A percentile compares a stretch with the other conserved stretches of the same genome.
These are phyloP conservation scores for Peromyscus aztecus DNA, from an alignment of 2,797 vertebrate genomes.

Conservation along the genomic window DNA sequence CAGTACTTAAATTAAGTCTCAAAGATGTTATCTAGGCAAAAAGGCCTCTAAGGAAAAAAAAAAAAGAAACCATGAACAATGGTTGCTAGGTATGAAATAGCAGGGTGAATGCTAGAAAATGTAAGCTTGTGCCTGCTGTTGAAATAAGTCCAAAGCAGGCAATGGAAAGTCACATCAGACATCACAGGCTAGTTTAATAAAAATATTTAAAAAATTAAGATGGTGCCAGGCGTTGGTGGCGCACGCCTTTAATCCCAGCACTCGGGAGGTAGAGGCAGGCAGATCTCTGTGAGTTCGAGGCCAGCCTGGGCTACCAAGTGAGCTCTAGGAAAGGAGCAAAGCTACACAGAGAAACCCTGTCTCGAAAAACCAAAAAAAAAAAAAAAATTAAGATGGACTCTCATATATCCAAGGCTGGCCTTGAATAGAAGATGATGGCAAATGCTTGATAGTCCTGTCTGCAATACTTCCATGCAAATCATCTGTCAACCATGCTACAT, in stretches of 20 bases:
- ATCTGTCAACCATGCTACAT: background rate
- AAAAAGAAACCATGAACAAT: background rate
- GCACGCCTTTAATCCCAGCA: no score
- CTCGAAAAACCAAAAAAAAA: no score
- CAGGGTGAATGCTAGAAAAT: background rate
- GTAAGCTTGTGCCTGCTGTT: background rate
- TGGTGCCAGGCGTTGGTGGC: no score
- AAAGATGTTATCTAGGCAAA: background rate
- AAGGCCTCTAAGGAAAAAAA: background rate
- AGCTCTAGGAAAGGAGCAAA: no score
- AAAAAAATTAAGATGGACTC: background rate
- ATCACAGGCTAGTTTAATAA: background rate
- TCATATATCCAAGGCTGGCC: background rate
- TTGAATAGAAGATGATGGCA: background rate
- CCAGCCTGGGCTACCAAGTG: no score
- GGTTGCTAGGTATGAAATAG: background rate
- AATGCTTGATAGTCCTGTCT: background rate
- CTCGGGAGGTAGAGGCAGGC: no score
- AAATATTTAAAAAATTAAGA: background rate
- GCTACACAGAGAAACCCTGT: no score
- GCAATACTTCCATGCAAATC: background rate
- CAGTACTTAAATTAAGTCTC: background rate
- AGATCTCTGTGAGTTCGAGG: no score
- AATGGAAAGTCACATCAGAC: background rate
- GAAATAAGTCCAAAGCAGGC: slow-evolving; percentile 32